Conservation (phyloP, 2,113 vertebrate genomes). For the Syngnathus typhle region DNA sequence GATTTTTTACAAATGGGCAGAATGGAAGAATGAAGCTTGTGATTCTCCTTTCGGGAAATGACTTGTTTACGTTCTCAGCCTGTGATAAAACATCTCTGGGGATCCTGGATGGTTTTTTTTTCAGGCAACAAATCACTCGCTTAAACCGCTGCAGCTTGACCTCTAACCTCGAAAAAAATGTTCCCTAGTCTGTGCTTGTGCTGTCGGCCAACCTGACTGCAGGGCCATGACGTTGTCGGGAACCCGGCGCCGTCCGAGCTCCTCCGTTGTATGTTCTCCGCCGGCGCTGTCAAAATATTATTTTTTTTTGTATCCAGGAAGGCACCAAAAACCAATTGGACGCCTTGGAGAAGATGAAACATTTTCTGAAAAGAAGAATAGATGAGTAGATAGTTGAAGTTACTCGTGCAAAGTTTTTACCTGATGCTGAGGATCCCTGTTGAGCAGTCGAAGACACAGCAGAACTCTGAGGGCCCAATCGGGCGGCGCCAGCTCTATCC, state of each 20-base stretch:
- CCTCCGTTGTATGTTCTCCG: slow-evolving; percentile 67
- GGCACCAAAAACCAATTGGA: slow-evolving; percentile 17
- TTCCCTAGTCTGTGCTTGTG: background rate
- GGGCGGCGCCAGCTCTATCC: slow-evolving; percentile 70
- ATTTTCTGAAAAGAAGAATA: slow-evolving; percentile 55
- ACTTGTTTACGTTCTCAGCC: slow-evolving; percentile 37
- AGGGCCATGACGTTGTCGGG: slow-evolving; percentile 74
- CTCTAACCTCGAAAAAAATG: background rate
- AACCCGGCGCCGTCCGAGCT: slow-evolving; percentile 73
- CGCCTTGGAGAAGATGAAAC: slow-evolving; percentile 67
- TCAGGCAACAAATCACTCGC: background rate
- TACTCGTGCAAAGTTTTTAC: slow-evolving; percentile 44
- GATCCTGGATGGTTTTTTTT: background rate
- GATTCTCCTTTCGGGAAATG: slow-evolving; percentile 30
- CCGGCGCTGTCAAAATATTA: slow-evolving; percentile 48
- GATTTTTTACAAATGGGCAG: background rate
- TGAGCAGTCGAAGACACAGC: slow-evolving; percentile 80
- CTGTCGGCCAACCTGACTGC: slow-evolving; percentile 72
- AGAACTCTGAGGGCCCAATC: slow-evolving; percentile 77
- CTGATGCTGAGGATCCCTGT: slow-evolving; percentile 80
- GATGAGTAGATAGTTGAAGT: background rate
- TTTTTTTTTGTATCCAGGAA: no score
- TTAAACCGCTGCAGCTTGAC: background rate
- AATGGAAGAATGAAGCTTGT: background rate
- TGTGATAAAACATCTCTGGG: slow-evolving; percentile 28